phyloP scores from a whole-genome alignment of 2,888 invertebrate species.

The Rhamnusium bicolor region DNA sequence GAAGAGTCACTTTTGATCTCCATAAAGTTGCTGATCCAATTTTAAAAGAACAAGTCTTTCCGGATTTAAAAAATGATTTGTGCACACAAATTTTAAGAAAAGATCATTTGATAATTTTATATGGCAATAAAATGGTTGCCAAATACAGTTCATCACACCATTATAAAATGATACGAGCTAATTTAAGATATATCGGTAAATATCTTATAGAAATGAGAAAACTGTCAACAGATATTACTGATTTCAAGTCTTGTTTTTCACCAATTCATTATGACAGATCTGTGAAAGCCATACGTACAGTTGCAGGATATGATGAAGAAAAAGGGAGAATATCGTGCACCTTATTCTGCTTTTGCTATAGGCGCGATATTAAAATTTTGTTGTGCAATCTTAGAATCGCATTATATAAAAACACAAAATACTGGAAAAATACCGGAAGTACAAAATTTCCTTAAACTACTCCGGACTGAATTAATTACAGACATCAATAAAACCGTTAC shows the following conservation, averaged over 20 bases:
- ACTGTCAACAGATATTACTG: background rate
- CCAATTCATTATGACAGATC: background rate
- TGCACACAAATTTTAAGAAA: no score
- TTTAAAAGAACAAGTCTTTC: background rate
- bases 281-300: background rate
- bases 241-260: background rate
- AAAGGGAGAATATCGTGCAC: background rate
- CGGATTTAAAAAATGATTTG: background rate
- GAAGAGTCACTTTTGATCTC: background rate
- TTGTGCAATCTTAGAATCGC: background rate
- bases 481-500: conserved; percentile 29
- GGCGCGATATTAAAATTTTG: background rate
- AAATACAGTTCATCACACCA: background rate
- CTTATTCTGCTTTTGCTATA: background rate
- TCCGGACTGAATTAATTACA: conserved; percentile 22
- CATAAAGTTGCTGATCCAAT: background rate
- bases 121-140: background rate
- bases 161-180: background rate
- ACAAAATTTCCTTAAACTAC: conserved; percentile 19
- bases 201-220: background rate
- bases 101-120: background rate
- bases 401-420: background rate
- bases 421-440: background rate
- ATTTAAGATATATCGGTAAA: background rate
- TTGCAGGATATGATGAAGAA: background rate